These are phyloP conservation scores for Sandelia bainsii DNA, from an alignment of 2,797 vertebrate species.

Conservation along the genomic window DNA sequence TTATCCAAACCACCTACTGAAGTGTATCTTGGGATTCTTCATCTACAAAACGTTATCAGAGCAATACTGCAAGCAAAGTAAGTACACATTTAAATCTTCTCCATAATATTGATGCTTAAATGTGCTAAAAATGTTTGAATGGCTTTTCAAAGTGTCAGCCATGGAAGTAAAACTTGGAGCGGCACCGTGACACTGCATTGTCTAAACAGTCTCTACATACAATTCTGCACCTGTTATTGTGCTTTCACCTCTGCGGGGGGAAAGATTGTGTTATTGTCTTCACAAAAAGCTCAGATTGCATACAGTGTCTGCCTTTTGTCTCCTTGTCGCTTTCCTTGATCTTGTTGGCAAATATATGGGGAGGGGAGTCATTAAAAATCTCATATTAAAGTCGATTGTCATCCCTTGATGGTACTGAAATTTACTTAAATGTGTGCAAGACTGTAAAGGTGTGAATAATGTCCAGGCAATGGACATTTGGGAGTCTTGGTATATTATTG, in stretches of 20 bases:
- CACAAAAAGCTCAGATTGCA: neutral
- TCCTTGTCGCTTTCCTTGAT: neutral
- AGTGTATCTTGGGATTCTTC: constrained; percentile 13
- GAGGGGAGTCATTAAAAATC: neutral
- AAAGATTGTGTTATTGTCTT: neutral
- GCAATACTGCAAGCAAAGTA: constrained; percentile 34
- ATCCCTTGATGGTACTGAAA: neutral
- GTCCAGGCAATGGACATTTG: constrained; percentile 17
- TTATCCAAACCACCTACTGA: constrained; percentile 10
- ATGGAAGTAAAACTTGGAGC: neutral
- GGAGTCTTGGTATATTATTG: neutral
- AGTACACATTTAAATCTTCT: neutral
- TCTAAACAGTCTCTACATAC: neutral
- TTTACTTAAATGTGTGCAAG: constrained; percentile 8
- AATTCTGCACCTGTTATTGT: constrained; percentile 9
- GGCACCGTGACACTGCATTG: neutral
- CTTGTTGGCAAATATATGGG: neutral
- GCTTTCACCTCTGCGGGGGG: constrained; percentile 1
- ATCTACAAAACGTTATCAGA: constrained; percentile 3
- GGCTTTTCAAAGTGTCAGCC: neutral
- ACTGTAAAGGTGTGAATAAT: constrained; percentile 29
- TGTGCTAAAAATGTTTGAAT: neutral
- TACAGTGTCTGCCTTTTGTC: constrained; percentile 9
- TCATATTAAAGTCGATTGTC: constrained; percentile 3
- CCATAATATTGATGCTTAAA: constrained; percentile 1